Evolutionary conservation across 2,113 vertebrate species (phyloP).

Genomic region (Toxotes chatareus): DNA sequence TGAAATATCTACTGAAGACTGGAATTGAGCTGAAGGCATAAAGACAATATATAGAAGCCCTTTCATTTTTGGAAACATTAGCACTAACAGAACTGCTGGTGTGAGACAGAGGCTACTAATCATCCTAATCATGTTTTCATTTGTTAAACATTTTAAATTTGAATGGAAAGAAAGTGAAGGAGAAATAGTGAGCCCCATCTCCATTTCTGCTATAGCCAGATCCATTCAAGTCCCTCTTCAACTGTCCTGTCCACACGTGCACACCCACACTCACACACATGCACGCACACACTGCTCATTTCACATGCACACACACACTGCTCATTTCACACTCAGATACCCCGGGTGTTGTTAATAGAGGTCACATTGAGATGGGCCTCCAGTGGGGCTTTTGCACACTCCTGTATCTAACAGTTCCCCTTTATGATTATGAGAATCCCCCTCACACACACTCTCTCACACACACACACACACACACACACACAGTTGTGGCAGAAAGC

Average conservation of each 20-base stretch:
- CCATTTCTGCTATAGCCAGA: neutral
- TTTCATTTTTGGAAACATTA: constrained; percentile 7
- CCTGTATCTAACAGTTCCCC: constrained; percentile 39
- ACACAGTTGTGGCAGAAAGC: neutral
- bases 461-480: neutral
- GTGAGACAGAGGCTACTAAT: constrained; percentile 18
- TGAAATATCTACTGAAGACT: neutral
- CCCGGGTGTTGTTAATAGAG: constrained; percentile 76
- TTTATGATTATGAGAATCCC: constrained; percentile 58
- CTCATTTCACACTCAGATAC: constrained; percentile 80
- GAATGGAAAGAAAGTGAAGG: neutral
- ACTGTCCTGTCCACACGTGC: neutral
- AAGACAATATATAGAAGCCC: neutral
- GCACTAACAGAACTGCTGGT: neutral
- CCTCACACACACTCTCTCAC: neutral
- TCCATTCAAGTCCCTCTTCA: constrained; percentile 6
- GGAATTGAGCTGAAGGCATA: neutral
- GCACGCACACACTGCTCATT: constrained; percentile 67
- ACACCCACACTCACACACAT: constrained; percentile 20
- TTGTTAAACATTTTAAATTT: constrained; percentile 24
- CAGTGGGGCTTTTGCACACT: constrained; percentile 56
- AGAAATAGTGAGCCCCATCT: neutral
- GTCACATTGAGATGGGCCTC: constrained; percentile 79
- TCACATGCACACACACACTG: constrained; percentile 67
- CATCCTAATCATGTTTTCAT: constrained; percentile 28